These are phyloP conservation scores for Cyprinodon variegatus DNA, from an alignment of 2,113 vertebrate species.

Conservation along the genomic window DNA sequence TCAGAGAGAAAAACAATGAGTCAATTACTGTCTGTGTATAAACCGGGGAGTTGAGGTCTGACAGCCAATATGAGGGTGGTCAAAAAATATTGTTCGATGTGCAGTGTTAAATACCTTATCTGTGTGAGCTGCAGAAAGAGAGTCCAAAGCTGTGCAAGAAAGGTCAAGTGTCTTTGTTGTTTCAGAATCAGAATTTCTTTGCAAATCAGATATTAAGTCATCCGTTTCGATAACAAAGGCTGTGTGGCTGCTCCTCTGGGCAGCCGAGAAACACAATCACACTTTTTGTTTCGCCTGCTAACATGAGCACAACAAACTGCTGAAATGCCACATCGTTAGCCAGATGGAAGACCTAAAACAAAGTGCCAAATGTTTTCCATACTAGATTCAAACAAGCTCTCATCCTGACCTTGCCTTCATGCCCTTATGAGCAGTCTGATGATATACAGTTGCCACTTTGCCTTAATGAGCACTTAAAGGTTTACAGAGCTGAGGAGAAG, in stretches of 20 bases:
- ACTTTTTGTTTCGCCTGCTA: background rate
- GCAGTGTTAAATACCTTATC: constrained; percentile 2
- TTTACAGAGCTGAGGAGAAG: constrained; percentile 3
- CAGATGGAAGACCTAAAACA: background rate
- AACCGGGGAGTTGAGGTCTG: background rate
- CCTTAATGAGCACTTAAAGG: constrained; percentile 9
- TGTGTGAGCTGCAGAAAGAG: background rate
- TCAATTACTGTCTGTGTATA: background rate
- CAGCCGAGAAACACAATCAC: constrained; percentile 33
- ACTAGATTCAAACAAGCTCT: background rate
- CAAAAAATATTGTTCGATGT: background rate
- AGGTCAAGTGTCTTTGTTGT: background rate
- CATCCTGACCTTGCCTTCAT: background rate
- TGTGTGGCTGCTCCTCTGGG: background rate
- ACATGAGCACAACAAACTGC: constrained; percentile 2
- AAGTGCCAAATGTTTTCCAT: constrained; percentile 6
- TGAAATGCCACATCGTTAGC: constrained; percentile 5
- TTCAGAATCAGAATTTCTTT: too few relatives aligned
- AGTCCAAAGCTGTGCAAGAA: constrained; percentile 32
- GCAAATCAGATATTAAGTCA: constrained; percentile 1
- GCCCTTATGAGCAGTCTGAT: constrained; percentile 4
- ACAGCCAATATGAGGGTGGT: background rate
- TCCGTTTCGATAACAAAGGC: constrained; percentile 23
- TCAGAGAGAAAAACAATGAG: background rate
- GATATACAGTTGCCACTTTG: background rate